Percentiles rank a stretch among this genome's conserved stretches.
Evolutionary conservation across 2,888 invertebrate genomes (phyloP).

Genomic region (Lasioglossum morio): DNA sequence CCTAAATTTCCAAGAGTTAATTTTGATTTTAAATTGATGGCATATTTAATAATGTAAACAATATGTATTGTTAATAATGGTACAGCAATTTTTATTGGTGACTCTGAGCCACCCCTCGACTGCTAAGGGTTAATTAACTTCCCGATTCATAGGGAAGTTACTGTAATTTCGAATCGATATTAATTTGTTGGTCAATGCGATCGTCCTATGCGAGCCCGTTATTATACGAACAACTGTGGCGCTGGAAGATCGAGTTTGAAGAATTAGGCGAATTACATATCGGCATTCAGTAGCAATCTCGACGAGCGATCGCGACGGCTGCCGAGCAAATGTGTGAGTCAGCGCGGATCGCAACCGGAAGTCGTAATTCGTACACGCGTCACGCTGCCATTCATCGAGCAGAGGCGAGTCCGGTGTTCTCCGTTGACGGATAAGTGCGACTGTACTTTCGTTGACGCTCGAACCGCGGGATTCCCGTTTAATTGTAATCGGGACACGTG

Average conservation of each 20-base stretch:
- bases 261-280: not conserved
- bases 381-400: not conserved
- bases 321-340: not conserved
- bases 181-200: no score
- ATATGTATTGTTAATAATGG: no score
- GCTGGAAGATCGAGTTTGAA: not conserved
- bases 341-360: conserved; percentile 5
- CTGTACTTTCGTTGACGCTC: not conserved
- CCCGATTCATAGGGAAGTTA: no score
- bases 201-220: no score
- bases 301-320: not conserved
- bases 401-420: not conserved
- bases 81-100: no score
- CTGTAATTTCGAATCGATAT: no score
- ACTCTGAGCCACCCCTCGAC: no score
- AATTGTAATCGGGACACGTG: not conserved
- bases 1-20: no score
- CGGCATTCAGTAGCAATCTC: not conserved
- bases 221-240: no score
- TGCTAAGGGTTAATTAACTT: no score
- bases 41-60: no score
- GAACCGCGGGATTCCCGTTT: not conserved
- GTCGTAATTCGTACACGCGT: conserved; percentile 5
- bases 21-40: no score
- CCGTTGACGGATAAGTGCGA: not conserved